phyloP scores from a whole-genome alignment of 2,888 invertebrate species.

The Polylopha cassiicola region DNA sequence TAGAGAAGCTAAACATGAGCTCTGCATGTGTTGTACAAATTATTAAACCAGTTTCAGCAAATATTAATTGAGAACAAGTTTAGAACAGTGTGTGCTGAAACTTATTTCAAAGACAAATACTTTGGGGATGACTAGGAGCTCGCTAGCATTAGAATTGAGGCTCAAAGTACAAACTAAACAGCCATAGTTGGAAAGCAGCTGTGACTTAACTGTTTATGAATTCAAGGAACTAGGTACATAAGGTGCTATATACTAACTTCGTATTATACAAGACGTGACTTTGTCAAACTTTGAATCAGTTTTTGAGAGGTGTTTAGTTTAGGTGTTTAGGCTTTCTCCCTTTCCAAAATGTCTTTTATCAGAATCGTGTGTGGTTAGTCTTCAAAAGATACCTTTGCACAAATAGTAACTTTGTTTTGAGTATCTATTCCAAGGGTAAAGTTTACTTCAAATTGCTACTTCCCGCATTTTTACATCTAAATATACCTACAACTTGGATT shows the following conservation, averaged over 20 bases:
- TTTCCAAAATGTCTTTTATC: too few species aligned
- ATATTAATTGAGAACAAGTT: constrained; percentile 56
- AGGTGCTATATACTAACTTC: neutral
- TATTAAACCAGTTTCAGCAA: constrained; percentile 55
- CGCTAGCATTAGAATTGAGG: constrained; percentile 36
- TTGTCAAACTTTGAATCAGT: too few species aligned
- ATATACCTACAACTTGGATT: too few species aligned
- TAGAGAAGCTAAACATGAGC: constrained; percentile 43
- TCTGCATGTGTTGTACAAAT: constrained; percentile 47
- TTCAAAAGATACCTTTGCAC: too few species aligned
- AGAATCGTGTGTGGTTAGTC: too few species aligned
- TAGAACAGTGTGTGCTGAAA: constrained; percentile 39
- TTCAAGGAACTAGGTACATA: constrained; percentile 1
- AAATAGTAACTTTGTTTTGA: too few species aligned
- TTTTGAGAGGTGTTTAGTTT: too few species aligned
- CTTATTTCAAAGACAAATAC: constrained; percentile 52
- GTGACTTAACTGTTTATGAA: constrained; percentile 12
- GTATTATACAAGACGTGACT: too few species aligned
- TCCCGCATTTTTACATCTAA: too few species aligned
- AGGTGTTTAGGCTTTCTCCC: too few species aligned
- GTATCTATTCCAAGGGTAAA: too few species aligned
- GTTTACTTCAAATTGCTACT: too few species aligned
- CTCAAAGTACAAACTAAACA: constrained; percentile 28
- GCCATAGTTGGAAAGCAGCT: constrained; percentile 13
- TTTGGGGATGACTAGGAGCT: constrained; percentile 40